These are phyloP conservation scores for Centruroides sculpturatus DNA, from an alignment of 1,140 invertebrate species.

Conservation along the genomic window DNA sequence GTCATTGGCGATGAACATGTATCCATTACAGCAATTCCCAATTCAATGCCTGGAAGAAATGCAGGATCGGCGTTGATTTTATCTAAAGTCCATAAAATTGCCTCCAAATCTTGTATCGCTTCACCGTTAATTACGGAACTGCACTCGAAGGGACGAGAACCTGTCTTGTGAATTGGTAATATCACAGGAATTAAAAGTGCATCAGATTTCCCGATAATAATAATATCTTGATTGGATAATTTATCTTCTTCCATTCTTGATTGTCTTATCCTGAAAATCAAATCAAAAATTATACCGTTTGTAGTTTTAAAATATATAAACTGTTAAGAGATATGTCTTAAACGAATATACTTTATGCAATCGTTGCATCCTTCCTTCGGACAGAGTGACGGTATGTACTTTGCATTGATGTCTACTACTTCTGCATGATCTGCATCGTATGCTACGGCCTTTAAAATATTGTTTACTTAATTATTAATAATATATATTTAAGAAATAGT, in stretches of 20 bases:
- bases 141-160: slow-evolving; percentile 16
- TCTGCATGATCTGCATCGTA: slow-evolving; percentile 11
- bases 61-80: slow-evolving; percentile 29
- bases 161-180: slow-evolving; percentile 23
- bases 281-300: background rate
- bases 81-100: slow-evolving; percentile 33
- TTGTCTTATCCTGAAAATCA: slow-evolving; percentile 5
- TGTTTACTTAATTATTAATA: no score
- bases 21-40: slow-evolving; percentile 23
- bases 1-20: slow-evolving; percentile 23
- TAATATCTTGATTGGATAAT: background rate
- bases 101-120: slow-evolving; percentile 32
- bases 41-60: slow-evolving; percentile 19
- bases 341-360: slow-evolving; percentile 7
- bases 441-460: slow-evolving; percentile 2
- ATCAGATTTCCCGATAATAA: background rate
- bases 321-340: no score
- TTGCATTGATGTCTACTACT: slow-evolving; percentile 6
- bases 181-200: slow-evolving; percentile 22
- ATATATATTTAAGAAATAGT: no score
- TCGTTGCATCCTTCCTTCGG: slow-evolving; percentile 10
- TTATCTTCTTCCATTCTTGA: slow-evolving; percentile 8
- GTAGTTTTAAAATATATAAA: no score
- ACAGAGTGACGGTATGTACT: slow-evolving; percentile 9
- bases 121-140: slow-evolving; percentile 18